Evolutionary conservation across 2,888 invertebrate species (phyloP), one percentile per base, ranked within the genome.

Genomic region (Spisula solida): DNA sequence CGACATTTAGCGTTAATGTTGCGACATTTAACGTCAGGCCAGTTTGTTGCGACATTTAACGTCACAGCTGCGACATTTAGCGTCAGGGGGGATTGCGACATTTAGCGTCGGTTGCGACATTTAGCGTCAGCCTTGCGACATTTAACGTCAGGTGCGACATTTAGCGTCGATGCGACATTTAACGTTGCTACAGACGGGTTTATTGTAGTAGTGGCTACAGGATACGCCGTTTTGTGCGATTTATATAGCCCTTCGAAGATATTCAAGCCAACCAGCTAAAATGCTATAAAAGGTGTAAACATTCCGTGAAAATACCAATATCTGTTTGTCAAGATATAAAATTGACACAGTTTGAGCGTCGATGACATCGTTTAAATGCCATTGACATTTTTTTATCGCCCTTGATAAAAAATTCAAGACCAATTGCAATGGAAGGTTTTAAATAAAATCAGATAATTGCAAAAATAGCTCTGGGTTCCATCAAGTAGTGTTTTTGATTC

Each of bases 371-470:
- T 66, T 66, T 25, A 66, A 0, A n/a, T 66, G 60, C 6, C 60
- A 66, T 66, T 10, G n/a, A 0, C 60, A 41, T 2, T 66, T 66
- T 66, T 25, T 66, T 66, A 66, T 66, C 60, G 25, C 10, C 60
- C 20, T 66, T 10, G n/a, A 66, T 66, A 66, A 66, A 66, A 25
- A 66, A 66, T 66, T 66, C 25, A 25, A n/a, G 60, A n/a, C 60
- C 25, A 66, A 66, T 66, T 66, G 20, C 25, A 66, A 66, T 66
- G n/a, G n/a, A 66, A 66, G 60, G 60, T 66, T 66, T 66, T 66
- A 25, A 66, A 66, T 25, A 66, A n/a, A 25, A 66, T 66, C 60
- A 66, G 60, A 66, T 66, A 66, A 25, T 25, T n/a, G 60, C 25
- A 66, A 66, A 66, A 66, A 25, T 25, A 66, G 25, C 60, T 1